Conservation (phyloP, 2,113 vertebrate species). For the Lophotis ruficrista region DNA sequence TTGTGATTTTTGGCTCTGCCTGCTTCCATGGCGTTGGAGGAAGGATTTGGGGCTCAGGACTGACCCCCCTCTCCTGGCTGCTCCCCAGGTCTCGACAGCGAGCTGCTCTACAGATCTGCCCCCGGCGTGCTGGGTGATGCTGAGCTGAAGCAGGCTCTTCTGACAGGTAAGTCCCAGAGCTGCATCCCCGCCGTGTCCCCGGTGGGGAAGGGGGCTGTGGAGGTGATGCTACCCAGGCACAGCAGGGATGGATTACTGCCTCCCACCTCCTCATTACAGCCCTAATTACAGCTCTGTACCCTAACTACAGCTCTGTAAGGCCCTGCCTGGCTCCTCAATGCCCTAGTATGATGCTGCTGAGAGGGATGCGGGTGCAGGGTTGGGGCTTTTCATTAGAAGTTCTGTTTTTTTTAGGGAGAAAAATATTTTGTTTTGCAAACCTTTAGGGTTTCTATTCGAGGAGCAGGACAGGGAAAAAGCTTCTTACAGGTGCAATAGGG, state of each 20-base stretch:
- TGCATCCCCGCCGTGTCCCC: rapidly evolving
- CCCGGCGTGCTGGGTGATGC: conserved; percentile 9
- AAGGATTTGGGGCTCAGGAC: background rate
- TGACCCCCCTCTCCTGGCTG: background rate
- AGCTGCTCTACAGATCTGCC: conserved; percentile 51
- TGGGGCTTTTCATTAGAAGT: background rate
- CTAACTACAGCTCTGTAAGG: background rate
- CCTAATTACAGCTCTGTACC: background rate
- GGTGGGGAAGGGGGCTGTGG: background rate
- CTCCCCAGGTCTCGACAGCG: conserved; percentile 69
- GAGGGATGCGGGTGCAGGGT: background rate
- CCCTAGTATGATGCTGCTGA: background rate
- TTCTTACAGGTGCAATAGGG: rapidly evolving
- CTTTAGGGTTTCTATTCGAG: background rate
- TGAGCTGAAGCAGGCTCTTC: conserved; percentile 74
- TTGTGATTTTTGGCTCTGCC: background rate
- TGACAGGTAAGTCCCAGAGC: conserved; percentile 62
- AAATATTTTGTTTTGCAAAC: background rate
- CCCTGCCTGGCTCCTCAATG: background rate
- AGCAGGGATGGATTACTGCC: background rate
- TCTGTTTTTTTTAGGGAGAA: background rate
- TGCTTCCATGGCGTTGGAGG: rapidly evolving
- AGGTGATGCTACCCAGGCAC: background rate
- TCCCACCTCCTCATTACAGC: rapidly evolving
- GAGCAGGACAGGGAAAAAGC: background rate